Base-by-base conservation (phyloP, 2,888 invertebrate genomes). In the Patella caerulea region DNA sequence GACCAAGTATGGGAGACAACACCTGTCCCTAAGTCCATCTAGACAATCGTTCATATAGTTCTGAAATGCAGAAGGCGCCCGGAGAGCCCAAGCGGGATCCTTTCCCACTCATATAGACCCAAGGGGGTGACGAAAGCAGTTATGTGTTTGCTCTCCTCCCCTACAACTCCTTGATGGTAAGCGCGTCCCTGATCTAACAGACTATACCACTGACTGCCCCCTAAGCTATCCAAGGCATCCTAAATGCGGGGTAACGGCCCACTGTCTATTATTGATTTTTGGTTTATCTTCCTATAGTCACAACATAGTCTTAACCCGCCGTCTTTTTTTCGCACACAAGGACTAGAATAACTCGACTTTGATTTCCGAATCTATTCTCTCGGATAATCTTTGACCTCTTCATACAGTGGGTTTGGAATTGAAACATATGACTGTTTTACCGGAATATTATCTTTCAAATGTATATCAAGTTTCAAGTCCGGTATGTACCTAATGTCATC, bases 71-170 rank as follows among this genome's bases (percentile, higher is more conserved):
- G 69, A 72, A 2, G 59, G 29, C 4, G 77, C 59, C 73, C 73
- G 2, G 77, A 71, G 0, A 78, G 56, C 12, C 77, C 78, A 52
- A 78, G 75, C 4, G 69, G 74, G 12, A 79, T 54, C 59, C 59
- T 59, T 15, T 59, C 2, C 73, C 77, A 83, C 24, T 82, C 75
- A n/a, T 70, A 82, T 19, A 83, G 72, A 1, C 81, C 81, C 55
- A 69, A 65, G 29, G 78, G 75, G 2, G 75, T 78, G 15, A 75
- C 11, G 55, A 71, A 70, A 53, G 59, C 72, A 45, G 70, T 76
- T 17, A 19, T 19, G 9, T 34, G 53, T 34, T 71, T 34, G 29
- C 71, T 71, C 14, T 71, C 71, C 17, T 71, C 34, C 52, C 34
- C 15, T 17, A 76, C 29, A 17, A 71, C 34, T 17, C 69, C 77